Evolutionary conservation across 1,140 invertebrate genomes (phyloP).

Genomic region (fruit fly (Drosophila melanogaster)): Release_6_plus_ISO1_MT NC_004354.4:15182001-15182500

Average conservation of each 20-base stretch:
- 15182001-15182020: conserved; percentile 17
- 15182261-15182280: background rate
- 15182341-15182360: conserved; percentile 37
- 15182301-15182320: conserved; percentile 72
- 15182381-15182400: conserved; percentile 50
- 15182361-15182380: conserved; percentile 52
- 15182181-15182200: conserved; percentile 39
- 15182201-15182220: conserved; percentile 23
- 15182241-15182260: background rate
- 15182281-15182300: conserved; percentile 76
- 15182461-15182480: conserved; percentile 58
- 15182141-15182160: conserved; percentile 12
- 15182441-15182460: background rate
- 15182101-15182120: conserved; percentile 9
- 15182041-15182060: background rate
- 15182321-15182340: conserved; percentile 60
- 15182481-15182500: conserved; percentile 39
- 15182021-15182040: conserved; percentile 2
- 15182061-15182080: conserved; percentile 8
- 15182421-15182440: conserved; percentile 8
- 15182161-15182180: conserved; percentile 51
- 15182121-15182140: conserved; percentile 28
- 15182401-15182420: background rate
- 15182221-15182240: background rate
- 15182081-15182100: background rate